phyloP scores from a whole-genome alignment of 2,888 invertebrate species.

The Hipparchia sbordonii region DNA sequence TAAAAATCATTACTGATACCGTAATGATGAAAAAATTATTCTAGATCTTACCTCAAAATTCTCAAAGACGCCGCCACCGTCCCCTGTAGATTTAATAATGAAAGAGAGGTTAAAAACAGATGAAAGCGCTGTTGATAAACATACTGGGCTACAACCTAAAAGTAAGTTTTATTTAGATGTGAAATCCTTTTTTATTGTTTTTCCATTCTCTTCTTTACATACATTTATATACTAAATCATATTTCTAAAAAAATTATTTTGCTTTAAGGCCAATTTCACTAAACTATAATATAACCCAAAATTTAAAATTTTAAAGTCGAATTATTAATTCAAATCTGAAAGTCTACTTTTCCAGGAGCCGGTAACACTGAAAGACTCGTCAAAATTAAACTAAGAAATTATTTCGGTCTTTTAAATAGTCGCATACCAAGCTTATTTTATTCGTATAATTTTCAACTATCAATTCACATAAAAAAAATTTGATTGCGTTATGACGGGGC shows the following conservation, averaged over 20 bases:
- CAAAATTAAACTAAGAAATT: too few relatives aligned
- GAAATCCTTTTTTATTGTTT: constrained; percentile 12
- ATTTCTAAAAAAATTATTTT: neutral
- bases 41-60: constrained; percentile 85
- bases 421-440: too few relatives aligned
- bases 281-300: too few relatives aligned
- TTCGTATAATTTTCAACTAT: too few relatives aligned
- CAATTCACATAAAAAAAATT: too few relatives aligned
- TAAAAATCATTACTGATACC: neutral
- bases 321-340: too few relatives aligned
- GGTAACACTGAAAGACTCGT: too few relatives aligned
- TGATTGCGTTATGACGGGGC: too few relatives aligned
- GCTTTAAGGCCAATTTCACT: too few relatives aligned
- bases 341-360: too few relatives aligned
- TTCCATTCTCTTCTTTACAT: constrained; percentile 8
- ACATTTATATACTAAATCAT: neutral
- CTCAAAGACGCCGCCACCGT: constrained; percentile 87
- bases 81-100: constrained; percentile 85
- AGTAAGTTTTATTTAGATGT: constrained; percentile 50
- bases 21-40: constrained; percentile 20
- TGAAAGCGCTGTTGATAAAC: constrained; percentile 64
- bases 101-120: constrained; percentile 77
- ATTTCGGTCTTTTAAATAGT: too few relatives aligned
- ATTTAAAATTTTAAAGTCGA: too few relatives aligned
- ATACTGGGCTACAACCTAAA: constrained; percentile 74